Percentiles rank a stretch among this genome's conserved stretches.
Evolutionary conservation across 37 sponge, comb jelly and placozoan species (phyloP).

Genomic region (Axinella damicornis): DNA sequence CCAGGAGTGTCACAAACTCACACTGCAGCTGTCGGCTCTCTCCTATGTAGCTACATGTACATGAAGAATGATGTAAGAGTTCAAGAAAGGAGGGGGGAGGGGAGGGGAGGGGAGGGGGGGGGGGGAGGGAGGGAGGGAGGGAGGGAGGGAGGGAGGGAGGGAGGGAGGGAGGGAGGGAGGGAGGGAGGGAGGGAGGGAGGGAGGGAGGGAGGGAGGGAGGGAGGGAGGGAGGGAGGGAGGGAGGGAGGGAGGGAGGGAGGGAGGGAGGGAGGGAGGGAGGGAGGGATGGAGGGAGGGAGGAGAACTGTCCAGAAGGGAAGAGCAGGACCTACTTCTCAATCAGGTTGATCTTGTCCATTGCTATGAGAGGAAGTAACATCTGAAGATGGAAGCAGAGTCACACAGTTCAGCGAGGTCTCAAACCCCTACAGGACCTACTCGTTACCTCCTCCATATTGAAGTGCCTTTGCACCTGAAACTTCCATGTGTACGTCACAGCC

Average conservation of each 20-base stretch:
- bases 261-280: too few species aligned
- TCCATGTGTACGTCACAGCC: slow-evolving; percentile 18
- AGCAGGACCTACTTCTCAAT: slow-evolving; percentile 61
- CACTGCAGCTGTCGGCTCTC: slow-evolving; percentile 31
- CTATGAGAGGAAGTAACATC: slow-evolving; percentile 70
- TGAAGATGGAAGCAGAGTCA: neutral
- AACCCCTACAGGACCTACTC: neutral
- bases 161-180: neutral
- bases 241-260: too few species aligned
- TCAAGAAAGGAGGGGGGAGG: too few species aligned
- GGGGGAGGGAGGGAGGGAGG: neutral
- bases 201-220: neutral
- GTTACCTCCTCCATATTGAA: slow-evolving; percentile 13
- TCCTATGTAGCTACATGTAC: slow-evolving; percentile 34
- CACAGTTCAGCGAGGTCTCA: too few species aligned
- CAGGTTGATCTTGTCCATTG: slow-evolving; percentile 74
- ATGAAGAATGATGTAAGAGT: too few species aligned
- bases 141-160: neutral
- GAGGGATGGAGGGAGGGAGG: neutral
- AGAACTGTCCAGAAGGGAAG: neutral
- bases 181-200: neutral
- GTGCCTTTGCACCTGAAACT: slow-evolving; percentile 11
- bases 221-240: too few species aligned
- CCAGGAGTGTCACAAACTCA: slow-evolving; percentile 51
- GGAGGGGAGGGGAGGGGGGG: neutral